These are phyloP conservation scores for Masticophis lateralis DNA, from an alignment of 2,797 vertebrate genomes.

Conservation along the genomic window DNA sequence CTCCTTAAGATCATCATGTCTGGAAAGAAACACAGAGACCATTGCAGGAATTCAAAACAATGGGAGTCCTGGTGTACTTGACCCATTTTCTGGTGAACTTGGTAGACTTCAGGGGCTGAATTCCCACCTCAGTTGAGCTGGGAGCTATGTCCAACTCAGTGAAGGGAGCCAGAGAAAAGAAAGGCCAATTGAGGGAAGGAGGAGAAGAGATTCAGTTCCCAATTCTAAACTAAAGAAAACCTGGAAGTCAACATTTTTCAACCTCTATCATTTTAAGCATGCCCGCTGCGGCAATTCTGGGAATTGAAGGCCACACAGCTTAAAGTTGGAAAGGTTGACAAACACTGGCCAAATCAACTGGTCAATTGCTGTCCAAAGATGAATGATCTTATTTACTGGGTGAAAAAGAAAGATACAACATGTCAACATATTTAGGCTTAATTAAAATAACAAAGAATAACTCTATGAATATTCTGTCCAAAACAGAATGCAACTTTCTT, in stretches of 20 bases:
- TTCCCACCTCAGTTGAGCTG: neutral
- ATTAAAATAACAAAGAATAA: neutral
- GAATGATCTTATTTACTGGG: neutral
- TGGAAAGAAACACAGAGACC: slow-evolving; percentile 42
- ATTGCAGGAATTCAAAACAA: neutral
- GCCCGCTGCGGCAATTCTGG: neutral
- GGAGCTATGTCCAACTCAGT: neutral
- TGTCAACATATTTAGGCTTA: neutral
- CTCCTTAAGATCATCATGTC: slow-evolving; percentile 97
- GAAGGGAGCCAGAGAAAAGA: neutral
- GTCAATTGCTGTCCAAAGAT: neutral
- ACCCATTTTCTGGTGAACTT: neutral
- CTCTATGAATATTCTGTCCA: neutral
- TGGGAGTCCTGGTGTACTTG: too few relatives aligned
- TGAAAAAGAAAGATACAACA: neutral
- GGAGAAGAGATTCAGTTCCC: neutral
- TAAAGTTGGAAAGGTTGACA: neutral
- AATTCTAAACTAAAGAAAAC: neutral
- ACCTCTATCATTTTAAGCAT: neutral
- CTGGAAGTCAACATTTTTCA: neutral
- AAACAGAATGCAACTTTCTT: neutral
- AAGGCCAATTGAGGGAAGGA: neutral
- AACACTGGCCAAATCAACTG: neutral
- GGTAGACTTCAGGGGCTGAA: neutral
- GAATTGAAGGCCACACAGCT: neutral